Evolutionary conservation across 2,797 vertebrate species (phyloP).

Genomic region (Cossypha polioptera): DNA sequence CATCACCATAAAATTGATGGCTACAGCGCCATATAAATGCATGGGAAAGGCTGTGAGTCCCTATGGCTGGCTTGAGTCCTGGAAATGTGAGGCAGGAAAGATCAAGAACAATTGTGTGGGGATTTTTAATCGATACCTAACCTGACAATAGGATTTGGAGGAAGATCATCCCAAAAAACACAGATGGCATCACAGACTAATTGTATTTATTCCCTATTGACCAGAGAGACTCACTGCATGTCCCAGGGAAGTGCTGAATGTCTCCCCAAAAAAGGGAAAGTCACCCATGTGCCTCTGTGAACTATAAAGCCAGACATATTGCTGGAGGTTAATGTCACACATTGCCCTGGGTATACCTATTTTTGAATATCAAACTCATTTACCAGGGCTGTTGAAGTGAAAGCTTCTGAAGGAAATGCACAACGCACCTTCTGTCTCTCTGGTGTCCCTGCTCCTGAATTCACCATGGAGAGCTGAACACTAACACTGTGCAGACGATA

Average conservation of each 20-base stretch:
- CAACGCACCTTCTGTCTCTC: not conserved
- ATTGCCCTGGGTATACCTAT: not conserved
- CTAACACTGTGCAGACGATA: not conserved
- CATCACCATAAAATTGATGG: not conserved
- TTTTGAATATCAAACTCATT: not conserved
- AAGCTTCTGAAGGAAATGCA: not conserved
- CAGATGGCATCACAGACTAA: accelerated
- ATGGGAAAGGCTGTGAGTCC: not conserved
- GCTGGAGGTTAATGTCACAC: not conserved
- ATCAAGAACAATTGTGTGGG: not conserved
- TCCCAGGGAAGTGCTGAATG: not conserved
- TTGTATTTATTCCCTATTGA: not conserved
- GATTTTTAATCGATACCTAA: not conserved
- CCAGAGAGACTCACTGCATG: not conserved
- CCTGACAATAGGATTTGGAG: not conserved
- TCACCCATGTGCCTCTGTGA: not conserved
- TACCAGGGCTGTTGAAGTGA: not conserved
- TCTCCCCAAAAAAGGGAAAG: not conserved
- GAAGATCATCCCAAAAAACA: not conserved
- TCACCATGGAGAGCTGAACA: not conserved
- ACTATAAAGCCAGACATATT: not conserved
- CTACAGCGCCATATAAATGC: accelerated
- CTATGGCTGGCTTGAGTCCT: not conserved
- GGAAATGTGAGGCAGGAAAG: not conserved
- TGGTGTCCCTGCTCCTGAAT: not conserved